Percentiles rank a stretch among this genome's conserved stretches.
phyloP scores from a whole-genome alignment of 2,888 invertebrate genomes.

The Encarsia formosa region DNA sequence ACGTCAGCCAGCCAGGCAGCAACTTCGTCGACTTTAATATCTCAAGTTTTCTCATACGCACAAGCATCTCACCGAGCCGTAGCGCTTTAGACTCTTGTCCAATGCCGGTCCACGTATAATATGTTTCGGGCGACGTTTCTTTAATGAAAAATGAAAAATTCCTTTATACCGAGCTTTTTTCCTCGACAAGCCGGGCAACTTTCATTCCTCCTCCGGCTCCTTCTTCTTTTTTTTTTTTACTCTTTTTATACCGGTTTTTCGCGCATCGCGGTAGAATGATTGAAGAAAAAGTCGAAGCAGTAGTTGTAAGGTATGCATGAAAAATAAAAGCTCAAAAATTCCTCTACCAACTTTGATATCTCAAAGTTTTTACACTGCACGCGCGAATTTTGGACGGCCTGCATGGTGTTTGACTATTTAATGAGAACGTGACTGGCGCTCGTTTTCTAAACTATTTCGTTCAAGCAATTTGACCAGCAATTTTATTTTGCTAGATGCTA shows the following conservation, averaged over 20 bases:
- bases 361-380: slow-evolving; percentile 32
- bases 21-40: slow-evolving; percentile 28
- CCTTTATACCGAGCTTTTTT: slow-evolving; percentile 12
- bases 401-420: too few species aligned
- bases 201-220: not conserved
- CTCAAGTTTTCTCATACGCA: slow-evolving; percentile 28
- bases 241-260: not conserved
- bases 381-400: too few species aligned
- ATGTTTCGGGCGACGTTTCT: slow-evolving; percentile 20
- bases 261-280: not conserved
- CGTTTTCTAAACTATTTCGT: slow-evolving; percentile 8
- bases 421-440: slow-evolving; percentile 9
- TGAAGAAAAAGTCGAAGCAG: not conserved
- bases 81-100: slow-evolving; percentile 1
- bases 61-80: too few species aligned
- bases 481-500: too few species aligned
- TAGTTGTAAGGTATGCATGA: not conserved
- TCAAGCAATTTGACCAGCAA: too few species aligned
- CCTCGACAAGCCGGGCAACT: slow-evolving; percentile 5
- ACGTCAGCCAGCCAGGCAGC: slow-evolving; percentile 23
- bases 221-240: not conserved
- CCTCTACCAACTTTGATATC: slow-evolving; percentile 36
- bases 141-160: slow-evolving; percentile 28
- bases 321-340: slow-evolving; percentile 3
- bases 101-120: slow-evolving; percentile 9